Base-by-base conservation (phyloP, 2,113 vertebrate genomes). In the Chlamydotis undulata region DNA sequence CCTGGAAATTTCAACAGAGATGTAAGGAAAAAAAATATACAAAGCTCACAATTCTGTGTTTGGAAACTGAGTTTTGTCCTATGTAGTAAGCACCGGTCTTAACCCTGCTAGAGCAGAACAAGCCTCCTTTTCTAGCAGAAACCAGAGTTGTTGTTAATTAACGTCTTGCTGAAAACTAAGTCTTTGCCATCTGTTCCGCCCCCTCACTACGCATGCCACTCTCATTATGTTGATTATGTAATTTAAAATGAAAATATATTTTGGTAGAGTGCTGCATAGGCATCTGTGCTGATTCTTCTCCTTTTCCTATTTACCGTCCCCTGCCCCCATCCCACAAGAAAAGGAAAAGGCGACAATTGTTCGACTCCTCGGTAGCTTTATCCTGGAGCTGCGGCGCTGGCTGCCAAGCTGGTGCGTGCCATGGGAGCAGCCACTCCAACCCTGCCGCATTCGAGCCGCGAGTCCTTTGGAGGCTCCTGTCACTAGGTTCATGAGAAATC, bases 191-290 rank as follows among this genome's bases (percentile, higher is more conserved):
- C 96, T 97, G 97, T 92, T 97, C 97, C 31, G 0, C 97, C 93
- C 95, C 93, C 96, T 97, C 96, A 91, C 80, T 77, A 89, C 35
- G 68, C 96, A 95, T 92, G 96, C 92, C 50, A 45, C 80, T 93
- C 85, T 68, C 80, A 49, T 94, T 94, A 69, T 91, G 92, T 68
- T 94, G 94, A 91, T 96, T 97, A 97, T 95, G 91, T 97, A 97
- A 97, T 90, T 82, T 87, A 83, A 94, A 96, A 97, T 35, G 80
- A 96, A 96, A 96, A 96, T 96, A 96, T 93, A 96, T 95, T 97
- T 97, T 95, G 86, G 91, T 96, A 90, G 89, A 91, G 87, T 73
- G 86, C 86, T 94, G 90, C 94, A 77, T 50, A 83, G 86, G 95
- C 96, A 89, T 90, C 95, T 96, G 89, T 55, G 89, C 67, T 63